Conservation (phyloP, 2,113 vertebrate species). For the Mastomys natalensis region DNA sequence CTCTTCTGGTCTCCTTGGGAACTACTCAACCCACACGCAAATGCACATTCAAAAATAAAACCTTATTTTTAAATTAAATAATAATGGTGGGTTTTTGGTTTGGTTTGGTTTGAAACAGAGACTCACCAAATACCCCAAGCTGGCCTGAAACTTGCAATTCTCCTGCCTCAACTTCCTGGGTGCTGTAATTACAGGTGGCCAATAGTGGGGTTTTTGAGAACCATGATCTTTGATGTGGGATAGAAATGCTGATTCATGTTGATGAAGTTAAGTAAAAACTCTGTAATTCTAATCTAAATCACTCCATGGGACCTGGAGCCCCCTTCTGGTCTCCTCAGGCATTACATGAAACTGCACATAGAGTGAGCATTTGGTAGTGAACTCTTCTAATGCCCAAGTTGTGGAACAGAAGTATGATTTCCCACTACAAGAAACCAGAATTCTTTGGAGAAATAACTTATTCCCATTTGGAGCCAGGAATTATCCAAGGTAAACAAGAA, state of each 20-base stretch:
- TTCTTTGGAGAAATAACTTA: not conserved
- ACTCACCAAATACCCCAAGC: not conserved
- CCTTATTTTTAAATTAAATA: not conserved
- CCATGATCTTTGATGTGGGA: not conserved
- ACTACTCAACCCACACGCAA: not conserved
- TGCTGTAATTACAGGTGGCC: not conserved
- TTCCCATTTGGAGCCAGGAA: not conserved
- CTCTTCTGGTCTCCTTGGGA: not conserved
- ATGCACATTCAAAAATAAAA: not conserved
- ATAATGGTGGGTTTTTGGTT: not conserved
- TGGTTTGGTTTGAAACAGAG: not conserved
- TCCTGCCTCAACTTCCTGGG: not conserved
- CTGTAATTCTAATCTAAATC: not conserved
- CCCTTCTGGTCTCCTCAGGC: not conserved
- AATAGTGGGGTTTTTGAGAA: not conserved
- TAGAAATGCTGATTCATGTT: not conserved
- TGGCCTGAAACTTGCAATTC: not conserved
- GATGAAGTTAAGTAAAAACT: not conserved
- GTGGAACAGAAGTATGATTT: not conserved
- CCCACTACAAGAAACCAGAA: not conserved
- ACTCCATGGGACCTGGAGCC: not conserved
- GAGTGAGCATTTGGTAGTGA: not conserved
- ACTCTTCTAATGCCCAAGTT: not conserved
- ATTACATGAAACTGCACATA: not conserved
- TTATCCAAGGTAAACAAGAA: not conserved